phyloP scores from a whole-genome alignment of 1,140 invertebrate species.

The Lethrus apterus region DNA sequence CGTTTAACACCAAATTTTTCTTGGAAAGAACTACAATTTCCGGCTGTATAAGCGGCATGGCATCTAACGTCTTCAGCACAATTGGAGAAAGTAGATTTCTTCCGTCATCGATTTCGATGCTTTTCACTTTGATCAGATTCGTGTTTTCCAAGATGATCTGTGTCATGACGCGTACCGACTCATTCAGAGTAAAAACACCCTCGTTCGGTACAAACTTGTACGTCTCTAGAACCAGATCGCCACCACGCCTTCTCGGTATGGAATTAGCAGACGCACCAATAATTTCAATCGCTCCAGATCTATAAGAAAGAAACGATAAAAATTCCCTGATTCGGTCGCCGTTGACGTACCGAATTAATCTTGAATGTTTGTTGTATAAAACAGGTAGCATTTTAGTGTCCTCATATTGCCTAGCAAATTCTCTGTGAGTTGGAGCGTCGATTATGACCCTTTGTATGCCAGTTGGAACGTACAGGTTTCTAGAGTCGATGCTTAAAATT shows the following conservation, averaged over 20 bases:
- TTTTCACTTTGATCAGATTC: conserved; percentile 37
- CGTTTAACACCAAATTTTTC: neutral
- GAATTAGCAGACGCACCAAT: conserved; percentile 66
- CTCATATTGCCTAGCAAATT: no score
- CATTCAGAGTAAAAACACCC: conserved; percentile 60
- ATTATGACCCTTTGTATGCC: conserved; percentile 70
- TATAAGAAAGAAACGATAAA: conserved; percentile 3
- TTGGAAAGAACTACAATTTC: neutral
- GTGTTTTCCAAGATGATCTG: conserved; percentile 64
- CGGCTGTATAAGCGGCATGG: neutral
- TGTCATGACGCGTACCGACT: conserved; percentile 46
- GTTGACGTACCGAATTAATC: no score
- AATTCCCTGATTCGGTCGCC: no score
- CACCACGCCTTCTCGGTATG: conserved; percentile 60
- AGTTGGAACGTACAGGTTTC: conserved; percentile 76
- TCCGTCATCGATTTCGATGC: conserved; percentile 44
- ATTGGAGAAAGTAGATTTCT: neutral
- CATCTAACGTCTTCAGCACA: neutral
- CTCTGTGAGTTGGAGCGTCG: no score
- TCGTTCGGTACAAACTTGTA: conserved; percentile 68
- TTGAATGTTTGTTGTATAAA: no score
- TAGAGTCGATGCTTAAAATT: conserved; percentile 65
- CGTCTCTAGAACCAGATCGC: conserved; percentile 60
- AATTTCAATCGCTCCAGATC: conserved; percentile 77
- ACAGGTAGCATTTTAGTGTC: no score